Conservation (phyloP, 2,888 invertebrate species). For the Leucoma salicis region DNA sequence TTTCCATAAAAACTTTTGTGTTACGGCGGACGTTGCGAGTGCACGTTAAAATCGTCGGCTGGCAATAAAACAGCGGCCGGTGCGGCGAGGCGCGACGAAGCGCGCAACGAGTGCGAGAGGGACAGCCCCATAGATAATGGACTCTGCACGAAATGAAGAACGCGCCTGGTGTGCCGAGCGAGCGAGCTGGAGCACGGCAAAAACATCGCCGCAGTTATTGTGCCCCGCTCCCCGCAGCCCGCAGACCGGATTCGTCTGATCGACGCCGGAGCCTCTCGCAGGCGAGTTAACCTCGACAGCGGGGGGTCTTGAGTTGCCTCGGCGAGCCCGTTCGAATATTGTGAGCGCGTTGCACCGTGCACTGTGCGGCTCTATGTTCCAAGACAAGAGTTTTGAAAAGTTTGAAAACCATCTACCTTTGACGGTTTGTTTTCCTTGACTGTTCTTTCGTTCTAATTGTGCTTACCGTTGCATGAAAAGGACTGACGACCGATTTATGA, state of each 20-base stretch:
- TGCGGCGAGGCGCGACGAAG: constrained; percentile 78
- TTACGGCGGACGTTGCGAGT: constrained; percentile 81
- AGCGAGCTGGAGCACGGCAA: constrained; percentile 77
- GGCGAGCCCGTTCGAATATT: constrained; percentile 59
- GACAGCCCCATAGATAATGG: constrained; percentile 76
- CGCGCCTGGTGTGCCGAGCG: constrained; percentile 74
- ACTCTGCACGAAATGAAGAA: constrained; percentile 78
- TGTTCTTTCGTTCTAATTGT: constrained; percentile 54
- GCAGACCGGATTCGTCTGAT: constrained; percentile 65
- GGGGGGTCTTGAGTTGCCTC: constrained; percentile 74
- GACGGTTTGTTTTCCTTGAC: constrained; percentile 53
- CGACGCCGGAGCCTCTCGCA: constrained; percentile 74
- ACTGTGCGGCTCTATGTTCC: constrained; percentile 41
- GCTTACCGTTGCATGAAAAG: constrained; percentile 57
- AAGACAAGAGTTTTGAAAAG: constrained; percentile 52
- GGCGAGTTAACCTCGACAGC: constrained; percentile 75
- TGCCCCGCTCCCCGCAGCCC: constrained; percentile 40
- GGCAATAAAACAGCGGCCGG: constrained; percentile 82
- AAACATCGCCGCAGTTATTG: constrained; percentile 80
- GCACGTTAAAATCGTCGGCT: constrained; percentile 82
- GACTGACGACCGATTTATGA: constrained; percentile 60
- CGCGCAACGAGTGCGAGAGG: constrained; percentile 63
- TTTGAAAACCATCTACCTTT: constrained; percentile 56
- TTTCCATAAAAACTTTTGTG: constrained; percentile 83
- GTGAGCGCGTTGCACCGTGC: constrained; percentile 55